Conservation (phyloP, 2,797 vertebrate species). For the Coregonus suidteri region DNA sequence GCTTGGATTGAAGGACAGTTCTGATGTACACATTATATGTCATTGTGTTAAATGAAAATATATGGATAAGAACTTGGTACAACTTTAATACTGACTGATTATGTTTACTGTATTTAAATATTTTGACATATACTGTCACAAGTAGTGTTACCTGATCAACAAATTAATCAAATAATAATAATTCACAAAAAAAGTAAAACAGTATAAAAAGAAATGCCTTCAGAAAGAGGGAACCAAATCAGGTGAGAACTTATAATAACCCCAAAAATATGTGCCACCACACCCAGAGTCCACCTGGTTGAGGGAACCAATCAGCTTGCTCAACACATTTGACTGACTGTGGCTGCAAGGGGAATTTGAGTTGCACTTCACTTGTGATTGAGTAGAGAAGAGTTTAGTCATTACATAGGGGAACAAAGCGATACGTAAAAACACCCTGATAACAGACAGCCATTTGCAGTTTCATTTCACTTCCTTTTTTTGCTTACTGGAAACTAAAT, state of each 20-base stretch:
- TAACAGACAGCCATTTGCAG: neutral
- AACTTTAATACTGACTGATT: neutral
- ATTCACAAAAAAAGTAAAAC: no score
- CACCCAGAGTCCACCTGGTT: neutral
- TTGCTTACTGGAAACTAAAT: neutral
- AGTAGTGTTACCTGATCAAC: neutral
- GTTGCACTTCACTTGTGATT: neutral
- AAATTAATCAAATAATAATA: no score
- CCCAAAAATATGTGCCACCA: constrained; percentile 27
- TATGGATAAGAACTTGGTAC: neutral
- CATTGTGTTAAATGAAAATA: neutral
- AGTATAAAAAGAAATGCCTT: no score
- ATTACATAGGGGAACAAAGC: neutral
- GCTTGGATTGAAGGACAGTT: neutral
- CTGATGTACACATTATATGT: neutral
- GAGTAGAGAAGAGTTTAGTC: neutral
- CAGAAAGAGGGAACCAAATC: constrained; percentile 63
- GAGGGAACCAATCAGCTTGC: neutral
- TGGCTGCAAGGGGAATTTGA: neutral
- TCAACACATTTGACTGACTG: constrained; percentile 3
- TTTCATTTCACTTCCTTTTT: neutral
- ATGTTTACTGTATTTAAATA: neutral
- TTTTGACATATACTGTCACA: neutral
- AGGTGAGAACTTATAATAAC: constrained; percentile 52
- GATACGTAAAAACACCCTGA: neutral